phyloP scores from a whole-genome alignment of 64 coral and sea anemone species.

The Actinia equina region DNA sequence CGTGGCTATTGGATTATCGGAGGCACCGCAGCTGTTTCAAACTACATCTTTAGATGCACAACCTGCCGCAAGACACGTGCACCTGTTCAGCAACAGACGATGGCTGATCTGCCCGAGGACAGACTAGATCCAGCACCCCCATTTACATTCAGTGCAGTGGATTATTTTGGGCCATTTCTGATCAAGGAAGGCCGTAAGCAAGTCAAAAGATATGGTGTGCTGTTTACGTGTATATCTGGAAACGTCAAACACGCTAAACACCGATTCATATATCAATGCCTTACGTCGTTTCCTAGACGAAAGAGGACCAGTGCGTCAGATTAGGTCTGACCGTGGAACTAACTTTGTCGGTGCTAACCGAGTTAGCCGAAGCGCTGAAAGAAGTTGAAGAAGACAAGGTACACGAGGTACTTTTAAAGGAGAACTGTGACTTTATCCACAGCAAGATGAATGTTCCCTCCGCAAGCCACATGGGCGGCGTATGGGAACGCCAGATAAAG shows the following conservation, averaged over 20 bases:
- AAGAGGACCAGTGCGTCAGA: too few species aligned
- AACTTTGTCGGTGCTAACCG: too few species aligned
- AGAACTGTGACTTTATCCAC: not conserved
- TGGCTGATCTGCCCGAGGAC: slow-evolving; percentile 39
- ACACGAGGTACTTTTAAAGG: not conserved
- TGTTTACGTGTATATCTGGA: too few species aligned
- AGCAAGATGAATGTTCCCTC: too few species aligned
- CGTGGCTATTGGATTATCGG: slow-evolving; percentile 19
- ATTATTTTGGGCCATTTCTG: slow-evolving; percentile 42
- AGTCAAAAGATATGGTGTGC: slow-evolving; percentile 30
- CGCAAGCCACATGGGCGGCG: too few species aligned
- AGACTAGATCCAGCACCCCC: slow-evolving; percentile 13
- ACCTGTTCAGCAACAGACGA: slow-evolving; percentile 25
- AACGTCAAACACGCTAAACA: too few species aligned
- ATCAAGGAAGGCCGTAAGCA: slow-evolving; percentile 42
- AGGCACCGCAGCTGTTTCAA: not conserved
- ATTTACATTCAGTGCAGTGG: slow-evolving; percentile 35
- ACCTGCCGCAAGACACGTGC: slow-evolving; percentile 6
- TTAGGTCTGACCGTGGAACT: too few species aligned
- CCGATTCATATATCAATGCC: too few species aligned
- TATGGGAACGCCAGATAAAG: too few species aligned
- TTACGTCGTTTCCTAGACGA: too few species aligned
- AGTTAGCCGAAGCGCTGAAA: not conserved
- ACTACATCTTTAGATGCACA: not conserved
- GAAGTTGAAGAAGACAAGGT: not conserved